Evolutionary conservation across 2,888 invertebrate species (phyloP), one percentile per base, ranked within the genome.

Genomic region (Diarsia brunnea): DNA sequence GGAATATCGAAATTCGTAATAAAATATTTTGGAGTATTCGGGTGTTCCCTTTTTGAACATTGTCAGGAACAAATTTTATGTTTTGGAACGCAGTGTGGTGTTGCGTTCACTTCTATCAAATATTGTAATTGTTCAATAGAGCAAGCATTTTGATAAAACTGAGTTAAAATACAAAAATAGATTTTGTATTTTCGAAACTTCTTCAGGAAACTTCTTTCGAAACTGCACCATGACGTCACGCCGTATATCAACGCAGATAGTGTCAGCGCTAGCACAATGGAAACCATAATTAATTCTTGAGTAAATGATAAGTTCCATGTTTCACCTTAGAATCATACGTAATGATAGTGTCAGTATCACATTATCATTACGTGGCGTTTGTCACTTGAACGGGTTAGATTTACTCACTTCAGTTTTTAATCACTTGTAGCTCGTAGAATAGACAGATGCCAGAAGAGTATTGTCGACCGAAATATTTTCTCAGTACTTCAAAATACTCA

Each of bases 141-240:
- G 27, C 27, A 45, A 45, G 2, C 27, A 27, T 10, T 45, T 61
- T 10, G 45, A 45, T 45, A 45, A 16, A 14, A 27, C 5, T 21
- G 63, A 3, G 21, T 27, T n/a, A 27, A 69, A 5, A 64, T 45
- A 45, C 21, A 45, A 4, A 45, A 4, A 63, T 21, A 61, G 27
- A 45, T 63, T 45, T 27, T 61, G 16, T 69, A 63, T 21, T 63
- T 27, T 21, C 64, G 63, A 63, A 69, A 69, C 27, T 69, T 63
- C 16, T 63, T 63, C 11, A 69, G 21, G 12, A 63, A n/a, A n/a
- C n/a, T n/a, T n/a, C n/a, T n/a, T n/a, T n/a, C n/a, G n/a, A n/a
- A n/a, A n/a, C n/a, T 27, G 69, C 45, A 63, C 64, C 64, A 63
- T 64, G 64, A 45, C 7, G 11, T 4, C n/a, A 63, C 45, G 27